Base-by-base conservation (phyloP, 2,113 vertebrate species). In the Fregetta grallaria region DNA sequence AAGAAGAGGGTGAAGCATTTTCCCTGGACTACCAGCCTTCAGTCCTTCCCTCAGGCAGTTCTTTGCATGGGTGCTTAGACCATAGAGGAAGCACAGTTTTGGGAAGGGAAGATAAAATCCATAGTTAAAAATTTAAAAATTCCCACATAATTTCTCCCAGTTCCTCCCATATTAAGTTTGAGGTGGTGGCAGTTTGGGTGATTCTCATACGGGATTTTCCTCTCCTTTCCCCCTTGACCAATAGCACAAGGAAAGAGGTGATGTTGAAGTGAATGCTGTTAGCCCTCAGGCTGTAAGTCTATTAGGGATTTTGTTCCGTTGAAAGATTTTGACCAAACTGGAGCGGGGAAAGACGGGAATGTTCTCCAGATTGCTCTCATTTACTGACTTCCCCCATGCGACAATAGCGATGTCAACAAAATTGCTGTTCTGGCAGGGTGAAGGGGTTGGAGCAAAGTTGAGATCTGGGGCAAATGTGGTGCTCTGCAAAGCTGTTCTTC, bases 341-440 rank as follows among this genome's bases (percentile, higher is more conserved):
- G 29, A 55, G 6, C 0, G 6, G 7, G 8, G 0, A 22, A 44
- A 13, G 42, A 13, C 1, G 2, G 32, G 8, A 71, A 30, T 79
- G 17, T 88, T 85, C 34, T 86, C 15, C 40, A 71, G 22, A 5
- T 23, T 88, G 38, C 23, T 65, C 15, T 87, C 55, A n/a, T 81
- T 67, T 56, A 26, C 38, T 71, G 61, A 36, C 29, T 50, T 71
- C 2, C 32, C 16, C 47, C 20, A 16, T 32, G 38, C 1, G 3
- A 25, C 21, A 67, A 6, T 3, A 90, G 7, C 2, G 1, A 45
- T 26, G 15, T 62, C 10, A 84, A 22, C 22, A 52, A 52, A 65
- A 9, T 5, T 47, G 27, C 55, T 42, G 12, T 38, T 81, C 44
- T 87, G 73, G 52, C 13, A 65, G 58, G 34, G 47, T 22, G 18